Conservation (phyloP, 2,797 vertebrate species). For the Phylloscopus collybita region DNA sequence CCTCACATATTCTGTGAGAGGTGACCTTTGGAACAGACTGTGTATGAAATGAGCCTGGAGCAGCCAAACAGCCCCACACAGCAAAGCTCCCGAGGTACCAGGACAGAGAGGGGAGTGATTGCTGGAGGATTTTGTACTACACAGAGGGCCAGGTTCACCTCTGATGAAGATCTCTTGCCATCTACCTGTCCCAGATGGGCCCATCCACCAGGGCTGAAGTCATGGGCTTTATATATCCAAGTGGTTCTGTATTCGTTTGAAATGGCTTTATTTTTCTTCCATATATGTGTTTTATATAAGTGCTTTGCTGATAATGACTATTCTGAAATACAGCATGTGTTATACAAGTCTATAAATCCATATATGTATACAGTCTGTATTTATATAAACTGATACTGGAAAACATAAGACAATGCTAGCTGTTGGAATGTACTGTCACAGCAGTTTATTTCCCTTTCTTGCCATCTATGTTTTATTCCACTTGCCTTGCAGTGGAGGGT, state of each 20-base stretch:
- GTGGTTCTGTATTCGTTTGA: not conserved
- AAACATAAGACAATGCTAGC: not conserved
- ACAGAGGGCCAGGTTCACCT: not conserved
- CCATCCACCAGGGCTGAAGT: not conserved
- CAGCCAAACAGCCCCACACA: not conserved
- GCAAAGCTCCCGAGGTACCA: not conserved
- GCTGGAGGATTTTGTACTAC: not conserved
- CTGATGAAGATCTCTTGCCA: not conserved
- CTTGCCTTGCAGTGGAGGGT: not conserved
- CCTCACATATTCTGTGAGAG: not conserved
- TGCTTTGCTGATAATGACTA: not conserved
- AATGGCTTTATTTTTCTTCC: not conserved
- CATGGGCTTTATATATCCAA: not conserved
- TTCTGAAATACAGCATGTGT: not conserved
- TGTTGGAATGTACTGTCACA: not conserved
- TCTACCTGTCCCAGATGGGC: not conserved
- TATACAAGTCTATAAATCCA: not conserved
- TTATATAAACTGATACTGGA: not conserved
- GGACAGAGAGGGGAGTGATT: not conserved
- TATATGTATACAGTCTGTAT: not conserved
- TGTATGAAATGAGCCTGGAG: not conserved
- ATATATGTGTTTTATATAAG: not conserved
- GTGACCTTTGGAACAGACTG: not conserved
- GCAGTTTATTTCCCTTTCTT: not conserved
- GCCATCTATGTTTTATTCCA: not conserved